Conservation (phyloP, 2,888 invertebrate species). For the Dusona sp. region DNA sequence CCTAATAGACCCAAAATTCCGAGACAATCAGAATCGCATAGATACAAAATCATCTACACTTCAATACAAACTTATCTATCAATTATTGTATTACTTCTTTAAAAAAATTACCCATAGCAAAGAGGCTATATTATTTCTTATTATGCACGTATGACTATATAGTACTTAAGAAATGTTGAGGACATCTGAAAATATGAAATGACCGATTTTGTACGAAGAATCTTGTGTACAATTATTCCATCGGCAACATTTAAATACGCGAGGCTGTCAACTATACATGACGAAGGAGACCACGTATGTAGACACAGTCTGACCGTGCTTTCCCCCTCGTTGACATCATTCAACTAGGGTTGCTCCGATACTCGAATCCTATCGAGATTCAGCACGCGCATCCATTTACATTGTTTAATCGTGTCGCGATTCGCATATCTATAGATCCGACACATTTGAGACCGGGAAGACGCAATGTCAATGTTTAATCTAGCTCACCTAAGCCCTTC, state of each 20-base stretch:
- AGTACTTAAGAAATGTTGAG: not conserved
- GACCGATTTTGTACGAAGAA: not conserved
- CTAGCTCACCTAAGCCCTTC: constrained; percentile 23
- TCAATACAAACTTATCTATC: not conserved
- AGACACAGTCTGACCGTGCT: constrained; percentile 51
- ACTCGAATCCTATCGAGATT: constrained; percentile 68
- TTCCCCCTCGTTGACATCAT: constrained; percentile 40
- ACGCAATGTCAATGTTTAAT: not conserved
- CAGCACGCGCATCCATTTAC: constrained; percentile 69
- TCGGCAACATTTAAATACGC: constrained; percentile 11
- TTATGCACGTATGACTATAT: not conserved
- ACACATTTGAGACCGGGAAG: not conserved
- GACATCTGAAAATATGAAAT: not conserved
- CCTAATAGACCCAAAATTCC: not conserved
- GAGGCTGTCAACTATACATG: constrained; percentile 38
- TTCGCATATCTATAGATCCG: constrained; percentile 25
- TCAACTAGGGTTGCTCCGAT: constrained; percentile 57
- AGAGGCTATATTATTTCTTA: not conserved
- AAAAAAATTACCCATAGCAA: not conserved
- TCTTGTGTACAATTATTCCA: not conserved
- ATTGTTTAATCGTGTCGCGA: constrained; percentile 69
- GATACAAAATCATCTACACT: not conserved
- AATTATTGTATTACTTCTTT: not conserved
- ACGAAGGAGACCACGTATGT: constrained; percentile 60
- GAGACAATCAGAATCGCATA: not conserved